Conservation (phyloP, 2,113 vertebrate genomes). For the Melanotaenia duboulayi region DNA sequence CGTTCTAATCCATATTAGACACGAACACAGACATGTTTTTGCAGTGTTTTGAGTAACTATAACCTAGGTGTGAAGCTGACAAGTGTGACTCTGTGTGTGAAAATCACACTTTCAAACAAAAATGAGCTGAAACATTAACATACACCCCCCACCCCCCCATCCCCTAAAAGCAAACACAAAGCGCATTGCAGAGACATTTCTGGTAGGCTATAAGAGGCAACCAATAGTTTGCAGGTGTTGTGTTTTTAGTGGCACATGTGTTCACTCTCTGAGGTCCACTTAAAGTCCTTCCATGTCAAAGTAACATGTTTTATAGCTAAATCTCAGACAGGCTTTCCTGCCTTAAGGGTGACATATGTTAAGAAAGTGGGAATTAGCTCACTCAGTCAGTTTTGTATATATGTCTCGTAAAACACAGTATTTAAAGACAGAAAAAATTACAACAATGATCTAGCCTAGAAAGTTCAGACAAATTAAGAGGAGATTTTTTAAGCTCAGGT, state of each 20-base stretch:
- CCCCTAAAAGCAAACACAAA: constrained; percentile 17
- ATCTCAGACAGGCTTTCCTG: not conserved
- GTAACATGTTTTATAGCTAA: constrained; percentile 13
- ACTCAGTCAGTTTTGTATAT: not conserved
- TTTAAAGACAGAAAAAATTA: constrained; percentile 3
- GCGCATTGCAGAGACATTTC: not conserved
- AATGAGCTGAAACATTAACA: constrained; percentile 15
- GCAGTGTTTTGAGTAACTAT: constrained; percentile 31
- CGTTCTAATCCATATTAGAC: not conserved
- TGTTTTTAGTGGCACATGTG: constrained; percentile 21
- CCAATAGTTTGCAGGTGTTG: constrained; percentile 12
- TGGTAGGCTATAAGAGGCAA: not conserved
- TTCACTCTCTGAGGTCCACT: constrained; percentile 12
- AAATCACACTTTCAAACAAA: not conserved
- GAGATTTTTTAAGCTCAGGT: not conserved
- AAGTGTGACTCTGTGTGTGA: constrained; percentile 4
- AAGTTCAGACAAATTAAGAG: not conserved
- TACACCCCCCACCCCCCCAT: too few species aligned
- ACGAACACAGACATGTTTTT: constrained; percentile 9
- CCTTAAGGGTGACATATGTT: not conserved
- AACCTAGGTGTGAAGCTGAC: constrained; percentile 29
- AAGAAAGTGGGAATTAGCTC: not conserved
- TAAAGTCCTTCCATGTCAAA: not conserved
- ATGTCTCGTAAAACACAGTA: not conserved
- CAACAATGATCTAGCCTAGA: not conserved